Evolutionary conservation across 2,113 vertebrate genomes (phyloP).

Genomic region (Oreochromis spilurus): DNA sequence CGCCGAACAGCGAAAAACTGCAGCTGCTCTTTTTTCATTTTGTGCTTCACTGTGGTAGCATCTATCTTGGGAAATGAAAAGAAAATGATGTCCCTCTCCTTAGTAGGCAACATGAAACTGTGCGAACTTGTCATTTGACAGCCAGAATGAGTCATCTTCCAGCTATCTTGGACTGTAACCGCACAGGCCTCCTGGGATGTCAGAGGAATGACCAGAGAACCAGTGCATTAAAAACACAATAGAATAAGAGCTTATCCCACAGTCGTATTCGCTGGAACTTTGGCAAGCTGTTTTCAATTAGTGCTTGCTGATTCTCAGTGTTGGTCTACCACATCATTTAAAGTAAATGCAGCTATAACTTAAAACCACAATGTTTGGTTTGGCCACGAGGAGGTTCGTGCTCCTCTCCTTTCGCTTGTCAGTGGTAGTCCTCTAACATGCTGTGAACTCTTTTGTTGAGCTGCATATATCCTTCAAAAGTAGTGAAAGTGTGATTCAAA

Average conservation of each 20-base stretch:
- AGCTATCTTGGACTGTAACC: conserved; percentile 52
- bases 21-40: neutral
- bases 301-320: conserved; percentile 41
- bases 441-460: neutral
- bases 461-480: neutral
- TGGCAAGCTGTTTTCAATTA: conserved; percentile 66
- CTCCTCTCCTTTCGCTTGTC: conserved; percentile 23
- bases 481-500: neutral
- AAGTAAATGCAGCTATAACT: conserved; percentile 58
- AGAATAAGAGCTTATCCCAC: conserved; percentile 34
- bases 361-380: conserved; percentile 61
- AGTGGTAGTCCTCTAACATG: neutral
- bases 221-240: conserved; percentile 20
- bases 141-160: conserved; percentile 55
- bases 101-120: conserved; percentile 35
- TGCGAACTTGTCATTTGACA: conserved; percentile 40
- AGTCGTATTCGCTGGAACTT: conserved; percentile 16
- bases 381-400: conserved; percentile 15
- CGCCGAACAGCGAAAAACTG: neutral
- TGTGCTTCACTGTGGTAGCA: neutral
- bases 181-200: conserved; percentile 34
- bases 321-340: conserved; percentile 65
- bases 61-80: conserved; percentile 2
- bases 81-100: conserved; percentile 19
- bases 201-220: conserved; percentile 48